A percentile compares a stretch with the other conserved stretches of the same genome.
These are phyloP conservation scores for Eufriesea mexicana DNA, from an alignment of 1,140 invertebrate genomes.

Conservation along the genomic window DNA sequence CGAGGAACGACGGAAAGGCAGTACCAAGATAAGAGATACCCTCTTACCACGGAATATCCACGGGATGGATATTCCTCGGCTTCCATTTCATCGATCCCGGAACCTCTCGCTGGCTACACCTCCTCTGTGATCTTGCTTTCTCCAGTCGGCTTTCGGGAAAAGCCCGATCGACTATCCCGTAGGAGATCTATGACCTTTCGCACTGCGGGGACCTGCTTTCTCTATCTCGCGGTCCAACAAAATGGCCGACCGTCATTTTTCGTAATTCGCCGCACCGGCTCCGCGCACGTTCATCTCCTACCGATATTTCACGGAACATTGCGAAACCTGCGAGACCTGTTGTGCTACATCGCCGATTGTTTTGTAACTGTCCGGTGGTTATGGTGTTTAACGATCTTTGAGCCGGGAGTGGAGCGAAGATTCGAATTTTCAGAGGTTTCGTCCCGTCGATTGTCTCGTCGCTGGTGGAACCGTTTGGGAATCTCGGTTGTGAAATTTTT, in stretches of 20 bases:
- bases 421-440: no score
- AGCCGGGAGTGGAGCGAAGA: no score
- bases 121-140: conserved; percentile 15
- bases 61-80: not conserved
- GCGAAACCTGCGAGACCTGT: not conserved
- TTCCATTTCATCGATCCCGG: conserved; percentile 27
- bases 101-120: not conserved
- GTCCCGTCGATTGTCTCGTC: no score
- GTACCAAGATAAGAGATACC: conserved; percentile 53
- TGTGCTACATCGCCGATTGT: not conserved
- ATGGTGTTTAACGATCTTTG: not conserved
- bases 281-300: conserved; percentile 4
- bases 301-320: conserved; percentile 12
- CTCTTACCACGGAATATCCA: not conserved
- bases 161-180: not conserved
- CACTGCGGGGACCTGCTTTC: not conserved
- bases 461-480: no score
- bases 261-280: not conserved
- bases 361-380: not conserved
- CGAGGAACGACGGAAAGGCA: conserved; percentile 56
- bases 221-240: not conserved
- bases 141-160: conserved; percentile 25
- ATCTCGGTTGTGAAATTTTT: no score
- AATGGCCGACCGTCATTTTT: not conserved
- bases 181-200: conserved; percentile 33